Evolutionary conservation across 1,140 invertebrate genomes (phyloP), one percentile per base, ranked within the genome.

Genomic region (Glossosoma conforme): DNA sequence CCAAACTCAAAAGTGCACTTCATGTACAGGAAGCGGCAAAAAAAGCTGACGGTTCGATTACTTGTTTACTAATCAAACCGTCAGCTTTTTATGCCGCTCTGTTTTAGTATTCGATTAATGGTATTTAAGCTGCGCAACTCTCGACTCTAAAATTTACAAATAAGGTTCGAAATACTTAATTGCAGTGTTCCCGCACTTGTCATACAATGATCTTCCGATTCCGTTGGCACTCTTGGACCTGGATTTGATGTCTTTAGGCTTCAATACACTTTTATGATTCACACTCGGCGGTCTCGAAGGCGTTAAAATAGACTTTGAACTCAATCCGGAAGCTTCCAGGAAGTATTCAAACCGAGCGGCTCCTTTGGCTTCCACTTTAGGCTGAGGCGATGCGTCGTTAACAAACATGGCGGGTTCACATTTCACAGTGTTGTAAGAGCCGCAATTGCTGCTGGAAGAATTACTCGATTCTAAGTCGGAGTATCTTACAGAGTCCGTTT

Each of bases 261-360:
- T 88, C 40, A 87, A 61, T 64, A 88, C 83, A 56, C 75, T 83
- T 56, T 85, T 85, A 61, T 88, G 86, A 65, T 87, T 88, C 58
- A 81, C 85, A 48, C 83, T 76, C 25, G 85, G 70, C 13, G 72
- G 72, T 54, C 72, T 65, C 35, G 78, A 81, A 0, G 85, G 84
- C 2, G 84, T 85, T 51, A 88, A 74, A 56, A 89, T 86, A 4
- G 85, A 87, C 65, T 89, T 89, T 52, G 85, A 86, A 69, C 85
- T 88, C 30, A 89, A 76, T 38, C 87, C 87, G 47, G 86, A 88
- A 17, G 82, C 82, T 62, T 89, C 87, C 14, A 89, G 66, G 59
- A 89, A 89, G 61, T 84, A 81, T 65, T 88, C 86, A 52, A 84
- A 85, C 20, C 80, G 62, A 21, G 68, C 64, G 38, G 67, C 67